Evolutionary conservation across 1,140 invertebrate genomes (phyloP).

Genomic region (Drosophila seguyi): DNA sequence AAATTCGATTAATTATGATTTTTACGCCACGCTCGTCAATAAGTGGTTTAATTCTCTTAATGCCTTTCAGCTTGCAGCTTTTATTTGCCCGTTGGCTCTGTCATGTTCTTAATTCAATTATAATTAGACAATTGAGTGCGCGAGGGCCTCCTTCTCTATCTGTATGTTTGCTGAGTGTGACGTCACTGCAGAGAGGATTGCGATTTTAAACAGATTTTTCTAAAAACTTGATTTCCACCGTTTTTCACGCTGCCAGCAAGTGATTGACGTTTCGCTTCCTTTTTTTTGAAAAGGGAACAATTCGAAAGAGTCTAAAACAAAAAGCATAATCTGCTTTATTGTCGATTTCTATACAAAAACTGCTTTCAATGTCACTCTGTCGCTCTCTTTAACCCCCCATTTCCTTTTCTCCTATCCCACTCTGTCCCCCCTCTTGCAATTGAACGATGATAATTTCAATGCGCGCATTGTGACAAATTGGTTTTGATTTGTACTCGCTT

Average conservation of each 20-base stretch:
- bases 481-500: constrained; percentile 69
- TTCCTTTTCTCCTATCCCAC: constrained; percentile 24
- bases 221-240: constrained; percentile 16
- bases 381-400: constrained; percentile 8
- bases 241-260: constrained; percentile 42
- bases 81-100: constrained; percentile 26
- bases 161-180: constrained; percentile 36
- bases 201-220: constrained; percentile 26
- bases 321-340: constrained; percentile 66
- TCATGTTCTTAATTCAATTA: constrained; percentile 65
- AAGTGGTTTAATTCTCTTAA: constrained; percentile 51
- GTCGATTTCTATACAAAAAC: constrained; percentile 44
- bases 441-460: constrained; percentile 77
- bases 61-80: constrained; percentile 39
- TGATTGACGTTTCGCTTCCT: constrained; percentile 71
- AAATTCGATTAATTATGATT: constrained; percentile 78
- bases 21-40: constrained; percentile 55
- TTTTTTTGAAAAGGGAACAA: constrained; percentile 11
- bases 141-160: constrained; percentile 17
- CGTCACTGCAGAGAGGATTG: constrained; percentile 49
- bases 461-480: constrained; percentile 77
- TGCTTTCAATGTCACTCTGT: constrained; percentile 70
- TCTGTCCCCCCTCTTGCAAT: constrained; percentile 41
- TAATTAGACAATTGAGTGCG: constrained; percentile 74
- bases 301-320: constrained; percentile 53